Conservation (phyloP, 2,888 invertebrate species). For the Sarcophaga rosellei region DNA sequence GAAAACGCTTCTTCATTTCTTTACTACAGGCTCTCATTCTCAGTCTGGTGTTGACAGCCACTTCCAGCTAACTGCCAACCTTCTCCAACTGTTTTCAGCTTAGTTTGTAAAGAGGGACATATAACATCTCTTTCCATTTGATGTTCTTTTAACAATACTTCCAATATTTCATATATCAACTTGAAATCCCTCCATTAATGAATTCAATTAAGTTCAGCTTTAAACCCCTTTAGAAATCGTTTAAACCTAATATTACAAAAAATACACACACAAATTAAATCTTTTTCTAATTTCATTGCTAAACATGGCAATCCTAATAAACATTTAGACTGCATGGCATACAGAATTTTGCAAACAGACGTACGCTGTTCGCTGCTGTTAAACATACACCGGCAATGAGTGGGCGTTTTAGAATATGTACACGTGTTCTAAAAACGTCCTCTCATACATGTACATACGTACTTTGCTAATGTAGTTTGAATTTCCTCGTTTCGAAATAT, state of each 20-base stretch:
- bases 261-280: not conserved
- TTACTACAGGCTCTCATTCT: accelerated
- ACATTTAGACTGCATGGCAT: not conserved
- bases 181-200: too few relatives aligned
- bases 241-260: not conserved
- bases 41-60: too few relatives aligned
- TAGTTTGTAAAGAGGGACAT: too few relatives aligned
- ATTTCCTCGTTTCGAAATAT: not conserved
- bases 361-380: not conserved
- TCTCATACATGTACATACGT: slow-evolving; percentile 11
- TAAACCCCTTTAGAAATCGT: too few relatives aligned
- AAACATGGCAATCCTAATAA: slow-evolving; percentile 20
- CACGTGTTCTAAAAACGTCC: slow-evolving; percentile 10
- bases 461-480: not conserved
- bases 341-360: slow-evolving; percentile 13
- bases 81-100: too few relatives aligned
- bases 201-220: too few relatives aligned
- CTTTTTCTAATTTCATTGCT: not conserved
- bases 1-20: too few relatives aligned
- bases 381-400: slow-evolving; percentile 38
- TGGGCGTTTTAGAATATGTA: slow-evolving; percentile 43
- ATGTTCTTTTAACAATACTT: too few relatives aligned
- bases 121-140: too few relatives aligned
- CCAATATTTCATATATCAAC: too few relatives aligned
- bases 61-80: too few relatives aligned